A percentile compares a stretch with the other conserved stretches of the same genome.
Evolutionary conservation across 2,797 vertebrate genomes (phyloP).

Genomic region (Harpagifer antarcticus): DNA sequence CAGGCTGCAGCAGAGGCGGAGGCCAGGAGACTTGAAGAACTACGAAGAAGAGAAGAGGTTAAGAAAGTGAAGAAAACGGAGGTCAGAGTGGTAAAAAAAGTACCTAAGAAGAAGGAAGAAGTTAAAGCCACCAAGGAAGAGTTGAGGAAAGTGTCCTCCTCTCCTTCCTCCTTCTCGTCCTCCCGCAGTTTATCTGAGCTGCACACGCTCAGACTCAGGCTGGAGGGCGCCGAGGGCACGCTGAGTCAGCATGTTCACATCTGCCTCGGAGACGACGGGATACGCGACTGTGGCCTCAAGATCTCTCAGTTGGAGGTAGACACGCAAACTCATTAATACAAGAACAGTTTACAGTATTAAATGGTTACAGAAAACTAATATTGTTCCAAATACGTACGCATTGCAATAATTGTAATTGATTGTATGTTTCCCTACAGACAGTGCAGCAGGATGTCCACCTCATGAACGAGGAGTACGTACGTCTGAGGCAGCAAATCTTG

Average conservation of each 20-base stretch:
- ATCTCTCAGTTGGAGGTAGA: constrained; percentile 91
- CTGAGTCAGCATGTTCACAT: constrained; percentile 88
- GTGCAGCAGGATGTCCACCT: constrained; percentile 88
- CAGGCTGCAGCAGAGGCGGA: constrained; percentile 30
- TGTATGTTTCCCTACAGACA: constrained; percentile 74
- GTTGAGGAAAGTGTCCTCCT: neutral
- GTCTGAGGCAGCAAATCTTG: constrained; percentile 85
- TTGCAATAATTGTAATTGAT: neutral
- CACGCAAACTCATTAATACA: neutral
- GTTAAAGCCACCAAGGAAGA: constrained; percentile 75
- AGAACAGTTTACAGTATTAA: neutral
- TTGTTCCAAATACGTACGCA: neutral
- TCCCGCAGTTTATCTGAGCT: constrained; percentile 87
- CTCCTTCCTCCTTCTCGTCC: neutral
- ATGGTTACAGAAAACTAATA: neutral
- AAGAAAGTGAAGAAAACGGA: constrained; percentile 46
- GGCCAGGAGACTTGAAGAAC: constrained; percentile 38
- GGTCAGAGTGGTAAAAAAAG: constrained; percentile 29
- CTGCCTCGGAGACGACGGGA: constrained; percentile 86
- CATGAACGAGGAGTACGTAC: constrained; percentile 86
- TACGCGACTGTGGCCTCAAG: constrained; percentile 87
- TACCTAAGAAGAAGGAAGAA: constrained; percentile 44
- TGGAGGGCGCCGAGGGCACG: constrained; percentile 86
- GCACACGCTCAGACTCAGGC: constrained; percentile 88
- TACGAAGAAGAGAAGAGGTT: constrained; percentile 22